Evolutionary conservation across 2,113 vertebrate genomes (phyloP), one percentile per base, ranked within the genome.

Genomic region (Datnioides undecimradiatus): DNA sequence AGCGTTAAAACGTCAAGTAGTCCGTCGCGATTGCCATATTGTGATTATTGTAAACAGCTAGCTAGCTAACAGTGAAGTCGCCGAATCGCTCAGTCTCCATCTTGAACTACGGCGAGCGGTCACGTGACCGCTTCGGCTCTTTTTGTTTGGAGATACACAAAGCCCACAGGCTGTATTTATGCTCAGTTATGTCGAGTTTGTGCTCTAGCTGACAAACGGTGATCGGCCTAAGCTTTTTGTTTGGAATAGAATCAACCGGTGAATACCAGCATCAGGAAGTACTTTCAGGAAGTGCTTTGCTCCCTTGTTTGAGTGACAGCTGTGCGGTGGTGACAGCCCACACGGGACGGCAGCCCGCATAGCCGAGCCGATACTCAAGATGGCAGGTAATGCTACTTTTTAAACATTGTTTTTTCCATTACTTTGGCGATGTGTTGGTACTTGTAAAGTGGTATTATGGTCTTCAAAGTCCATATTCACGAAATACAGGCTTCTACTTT

Each of bases 291-390:
- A 94, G 93, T 94, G 82, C 83, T 91, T 88, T 74, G 60, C 54
- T 58, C 25, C 58, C 29, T 40, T 41, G 83, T 85, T 92, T 93
- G 92, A 94, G 87, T 94, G 93, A 94, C 93, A 95, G 93, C 89
- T 91, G 91, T 76, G 90, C 65, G 81, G 87, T 63, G 82, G 91
- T 93, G 91, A 93, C 93, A 94, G 89, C 89, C 91, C 89, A 93
- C 87, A 92, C 90, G 66, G 91, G 90, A 93, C 92, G 86, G 91
- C 88, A 89, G 86, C 90, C 90, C 86, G 84, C 89, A 84, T 84
- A 93, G 90, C 88, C 82, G 87, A 92, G 89, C 84, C 86, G 87
- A 91, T 58, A 87, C 88, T 91, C 94, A 96, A 96, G 94, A 97
- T 96, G 96, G 96, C 95, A 91, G 92, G 95, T 92, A 84, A 91